Conservation (phyloP, 2,888 invertebrate species). For the Ochropacha duplaris region DNA sequence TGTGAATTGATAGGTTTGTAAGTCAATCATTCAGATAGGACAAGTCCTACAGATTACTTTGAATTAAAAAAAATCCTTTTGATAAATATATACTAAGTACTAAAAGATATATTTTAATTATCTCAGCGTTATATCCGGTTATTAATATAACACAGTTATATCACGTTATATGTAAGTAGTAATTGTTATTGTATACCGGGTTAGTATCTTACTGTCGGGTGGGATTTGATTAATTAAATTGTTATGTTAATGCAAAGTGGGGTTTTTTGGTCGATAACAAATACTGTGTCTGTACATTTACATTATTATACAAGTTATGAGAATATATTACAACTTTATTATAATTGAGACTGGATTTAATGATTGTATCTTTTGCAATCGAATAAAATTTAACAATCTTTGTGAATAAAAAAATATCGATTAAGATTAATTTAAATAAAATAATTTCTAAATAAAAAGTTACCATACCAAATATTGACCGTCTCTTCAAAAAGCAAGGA, state of each 20-base stretch:
- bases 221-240: conserved; percentile 73
- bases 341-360: too few relatives aligned
- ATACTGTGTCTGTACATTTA: conserved; percentile 18
- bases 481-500: conserved; percentile 61
- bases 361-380: too few relatives aligned
- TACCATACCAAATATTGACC: conserved; percentile 53
- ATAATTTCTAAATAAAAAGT: conserved; percentile 8
- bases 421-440: background rate
- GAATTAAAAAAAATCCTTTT: too few relatives aligned
- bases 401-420: too few relatives aligned
- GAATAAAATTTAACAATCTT: too few relatives aligned
- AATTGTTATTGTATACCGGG: conserved; percentile 25
- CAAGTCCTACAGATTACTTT: too few relatives aligned
- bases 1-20: too few relatives aligned
- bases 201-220: conserved; percentile 43
- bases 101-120: background rate
- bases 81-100: too few relatives aligned
- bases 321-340: too few relatives aligned
- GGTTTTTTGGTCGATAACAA: conserved; percentile 66
- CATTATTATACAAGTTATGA: conserved; percentile 12
- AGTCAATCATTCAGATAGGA: too few relatives aligned
- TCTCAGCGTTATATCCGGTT: background rate
- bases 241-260: conserved; percentile 65
- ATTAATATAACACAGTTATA: background rate
- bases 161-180: conserved; percentile 14